Base-by-base conservation (phyloP, 1,140 invertebrate species). In the Lucilia cuprina region DNA sequence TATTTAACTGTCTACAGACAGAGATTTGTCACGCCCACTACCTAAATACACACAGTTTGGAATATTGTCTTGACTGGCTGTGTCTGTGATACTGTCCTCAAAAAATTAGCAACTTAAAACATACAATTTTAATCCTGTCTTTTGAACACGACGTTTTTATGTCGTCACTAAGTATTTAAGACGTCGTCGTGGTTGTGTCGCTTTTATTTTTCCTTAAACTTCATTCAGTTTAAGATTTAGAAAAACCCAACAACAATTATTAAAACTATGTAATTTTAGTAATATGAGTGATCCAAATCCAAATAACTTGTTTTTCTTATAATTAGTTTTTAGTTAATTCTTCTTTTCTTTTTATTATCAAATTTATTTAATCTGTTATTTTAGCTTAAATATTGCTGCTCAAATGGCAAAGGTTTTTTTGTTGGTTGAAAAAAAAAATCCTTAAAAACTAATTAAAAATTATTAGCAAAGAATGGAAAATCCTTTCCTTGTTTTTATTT, bases 401-500 rank as follows among this genome's bases (percentile, higher is more conserved):
- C 41, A 10, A 41, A 41, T 10, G 41, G 1, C 0, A 41, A 17
- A 25, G 34, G 19, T 9, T 74, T 10, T n/a, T n/a, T n/a, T n/a
- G n/a, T n/a, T n/a, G 41, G 34, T 19, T n/a, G 47, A 47, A 49
- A 49, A 78, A 47, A 49, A 49, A 49, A 80, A 80, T 80, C 77
- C 77, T 80, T 80, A 25, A 80, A 80, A 80, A 80, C 77, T 80
- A 80, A 80, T 80, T 80, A 80, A 80, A 80, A 25, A 80, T 80
- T 80, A 49, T 80, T 80, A 49, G 41, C 77, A 21, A 47, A 49
- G 21, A 80, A 49, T 80, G 77, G 77, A 80, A 80, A 80, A 80
- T 80, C 77, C 77, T 80, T 80, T 78, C 19, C n/a, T n/a, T 55
- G 50, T 55, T 14, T 55, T 55, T 1, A 17, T 55, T 55, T 14